Evolutionary conservation across 2,888 invertebrate species (phyloP).

Genomic region (Euclidia mi): DNA sequence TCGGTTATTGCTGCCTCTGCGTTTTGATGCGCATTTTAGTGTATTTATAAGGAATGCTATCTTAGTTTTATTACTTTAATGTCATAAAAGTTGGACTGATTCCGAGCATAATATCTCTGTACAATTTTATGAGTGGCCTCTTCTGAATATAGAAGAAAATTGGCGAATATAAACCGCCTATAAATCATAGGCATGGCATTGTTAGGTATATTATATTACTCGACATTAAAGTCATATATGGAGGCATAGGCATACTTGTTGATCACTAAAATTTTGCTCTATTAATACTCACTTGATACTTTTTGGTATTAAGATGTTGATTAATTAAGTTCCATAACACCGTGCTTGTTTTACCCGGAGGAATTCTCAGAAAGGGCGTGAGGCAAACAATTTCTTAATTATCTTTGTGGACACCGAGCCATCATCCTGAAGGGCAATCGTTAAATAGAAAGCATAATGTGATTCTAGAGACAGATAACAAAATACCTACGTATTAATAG

Average conservation of each 20-base stretch:
- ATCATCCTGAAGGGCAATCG: constrained; percentile 1
- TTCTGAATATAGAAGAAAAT: neutral
- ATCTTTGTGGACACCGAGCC: constrained; percentile 6
- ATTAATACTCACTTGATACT: too few species aligned
- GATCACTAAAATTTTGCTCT: neutral
- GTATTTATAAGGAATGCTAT: constrained; percentile 13
- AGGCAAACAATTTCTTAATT: constrained; percentile 16
- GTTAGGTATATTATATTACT: too few species aligned
- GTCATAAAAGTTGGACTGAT: constrained; percentile 21
- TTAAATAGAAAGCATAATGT: constrained; percentile 9
- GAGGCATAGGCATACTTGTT: too few species aligned
- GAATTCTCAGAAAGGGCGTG: constrained; percentile 6
- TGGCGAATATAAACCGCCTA: too few species aligned
- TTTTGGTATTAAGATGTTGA: neutral
- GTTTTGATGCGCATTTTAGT: constrained; percentile 34
- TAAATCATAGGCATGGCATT: too few species aligned
- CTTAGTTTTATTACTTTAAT: constrained; percentile 21
- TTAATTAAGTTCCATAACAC: neutral
- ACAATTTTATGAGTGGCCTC: neutral
- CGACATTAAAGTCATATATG: too few species aligned
- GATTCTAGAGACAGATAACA: constrained; percentile 2
- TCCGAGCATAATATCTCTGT: constrained; percentile 5
- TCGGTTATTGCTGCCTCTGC: constrained; percentile 54
- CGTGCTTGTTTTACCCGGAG: neutral
- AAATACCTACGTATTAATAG: neutral